Conservation (phyloP, 2,797 vertebrate genomes). For the Chelon labrosus region DNA sequence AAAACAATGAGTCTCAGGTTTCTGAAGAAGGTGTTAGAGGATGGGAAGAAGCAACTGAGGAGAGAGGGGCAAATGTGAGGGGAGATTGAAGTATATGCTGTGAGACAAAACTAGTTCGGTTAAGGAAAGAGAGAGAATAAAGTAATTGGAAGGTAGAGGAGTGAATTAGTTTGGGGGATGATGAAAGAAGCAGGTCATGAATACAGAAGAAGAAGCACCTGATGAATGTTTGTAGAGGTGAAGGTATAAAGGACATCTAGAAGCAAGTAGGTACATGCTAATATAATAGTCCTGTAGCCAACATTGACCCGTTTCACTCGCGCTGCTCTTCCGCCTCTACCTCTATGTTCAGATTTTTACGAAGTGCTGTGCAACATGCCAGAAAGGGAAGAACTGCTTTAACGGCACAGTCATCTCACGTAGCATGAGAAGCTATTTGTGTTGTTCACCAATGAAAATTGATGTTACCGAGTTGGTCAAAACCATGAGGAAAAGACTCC, state of each 20-base stretch:
- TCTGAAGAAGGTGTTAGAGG: not conserved
- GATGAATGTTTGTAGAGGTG: constrained; percentile 1
- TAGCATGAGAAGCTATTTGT: no score
- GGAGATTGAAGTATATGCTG: not conserved
- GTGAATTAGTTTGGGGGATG: constrained; percentile 2
- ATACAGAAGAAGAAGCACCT: constrained; percentile 9
- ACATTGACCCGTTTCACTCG: no score
- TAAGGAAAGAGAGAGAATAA: constrained; percentile 2
- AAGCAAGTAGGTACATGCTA: no score
- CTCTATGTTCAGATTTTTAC: no score
- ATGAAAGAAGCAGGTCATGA: constrained; percentile 10
- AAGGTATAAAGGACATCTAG: not conserved
- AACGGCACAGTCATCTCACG: no score
- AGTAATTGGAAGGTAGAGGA: not conserved
- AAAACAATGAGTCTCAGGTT: constrained; percentile 2
- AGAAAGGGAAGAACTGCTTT: no score
- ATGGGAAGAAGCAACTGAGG: not conserved
- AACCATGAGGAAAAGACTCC: no score
- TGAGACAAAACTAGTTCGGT: constrained; percentile 17
- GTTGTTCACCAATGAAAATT: no score
- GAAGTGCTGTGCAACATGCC: no score
- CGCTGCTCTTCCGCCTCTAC: no score
- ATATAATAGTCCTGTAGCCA: no score
- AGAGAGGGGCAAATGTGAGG: not conserved
- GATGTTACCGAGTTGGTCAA: no score